Evolutionary conservation across 1,140 invertebrate species (phyloP), one percentile per base, ranked within the genome.

Genomic region (Acromyrmex echinatior): DNA sequence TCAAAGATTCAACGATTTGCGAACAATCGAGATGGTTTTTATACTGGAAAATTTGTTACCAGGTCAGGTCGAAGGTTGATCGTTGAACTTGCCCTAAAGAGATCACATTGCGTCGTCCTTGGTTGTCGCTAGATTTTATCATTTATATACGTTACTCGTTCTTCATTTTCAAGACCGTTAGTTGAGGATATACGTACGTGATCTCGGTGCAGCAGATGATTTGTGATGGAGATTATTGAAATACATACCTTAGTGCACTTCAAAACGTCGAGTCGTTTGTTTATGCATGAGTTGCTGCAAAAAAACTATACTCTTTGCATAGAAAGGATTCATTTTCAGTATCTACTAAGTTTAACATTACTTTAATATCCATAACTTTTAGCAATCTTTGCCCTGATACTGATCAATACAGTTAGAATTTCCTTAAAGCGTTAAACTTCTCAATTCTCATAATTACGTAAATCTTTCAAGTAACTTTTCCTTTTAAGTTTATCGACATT

Each of bases 141-240:
- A 56, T 39, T 81, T 68, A 70, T 21, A 53, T 62, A 35, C 77
- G 45, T 66, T 79, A 51, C 21, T 81, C 28, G 21, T 56, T 6
- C 28, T 81, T 81, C 45, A 80, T 68, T 81, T 81, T 45, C 49
- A n/a, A 70, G 21, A 81, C 78, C 78, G 78, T 81, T 80, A 80
- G 65, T 25, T 56, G 78, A 70, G 28, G 7, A 70, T 53, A 25
- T 56, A 56, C 9, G 5, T 39, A 28, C n/a, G n/a, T 16, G 45
- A 81, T 35, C 49, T 18, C 49, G 14, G 10, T 53, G 12, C 12
- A 65, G 35, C 14, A 28, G 25, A 31, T 79, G 45, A 79, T n/a
- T 79, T 51, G 39, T 45, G 45, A 65, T 49, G 39, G 39, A 28
- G 39, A 79, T 79, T 49, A 79, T 21, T 31, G 39, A 31, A 51